Percentiles rank a stretch among this genome's conserved stretches.
phyloP scores from a whole-genome alignment of 1,140 invertebrate genomes.

The Polyergus mexicanus region DNA sequence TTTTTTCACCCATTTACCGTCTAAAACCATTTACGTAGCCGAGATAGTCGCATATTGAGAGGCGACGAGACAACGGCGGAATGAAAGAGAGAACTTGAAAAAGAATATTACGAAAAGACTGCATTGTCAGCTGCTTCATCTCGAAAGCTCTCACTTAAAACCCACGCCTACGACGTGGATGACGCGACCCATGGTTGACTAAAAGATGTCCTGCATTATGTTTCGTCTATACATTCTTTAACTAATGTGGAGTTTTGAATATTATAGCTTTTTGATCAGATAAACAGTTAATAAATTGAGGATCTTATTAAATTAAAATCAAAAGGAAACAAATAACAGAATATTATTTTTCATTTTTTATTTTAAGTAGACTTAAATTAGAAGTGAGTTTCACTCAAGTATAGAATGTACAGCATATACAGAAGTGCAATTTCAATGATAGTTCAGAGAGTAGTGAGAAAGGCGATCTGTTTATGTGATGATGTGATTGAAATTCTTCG shows the following conservation, averaged over 20 bases:
- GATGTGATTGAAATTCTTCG: constrained; percentile 30
- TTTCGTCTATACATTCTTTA: background rate
- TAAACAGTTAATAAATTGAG: too few species aligned
- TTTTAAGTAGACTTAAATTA: background rate
- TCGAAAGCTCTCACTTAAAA: constrained; percentile 51
- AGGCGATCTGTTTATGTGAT: background rate
- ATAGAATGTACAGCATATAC: too few species aligned
- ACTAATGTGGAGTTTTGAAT: background rate
- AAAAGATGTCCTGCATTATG: background rate
- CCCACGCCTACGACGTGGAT: constrained; percentile 29
- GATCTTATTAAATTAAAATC: too few species aligned
- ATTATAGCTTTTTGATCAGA: too few species aligned
- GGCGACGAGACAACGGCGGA: constrained; percentile 7
- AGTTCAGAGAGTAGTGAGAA: background rate
- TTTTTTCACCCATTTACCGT: constrained; percentile 78
- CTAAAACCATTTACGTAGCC: constrained; percentile 46
- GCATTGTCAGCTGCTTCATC: constrained; percentile 34
- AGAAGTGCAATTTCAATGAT: background rate
- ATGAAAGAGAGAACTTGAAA: background rate
- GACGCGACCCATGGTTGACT: constrained; percentile 22
- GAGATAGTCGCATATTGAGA: background rate
- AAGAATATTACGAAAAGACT: constrained; percentile 39
- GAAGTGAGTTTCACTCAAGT: constrained; percentile 9
- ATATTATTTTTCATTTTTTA: background rate
- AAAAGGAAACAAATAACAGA: background rate